These are phyloP conservation scores for Clarias gariepinus DNA, from an alignment of 2,113 vertebrate species.

Conservation along the genomic window DNA sequence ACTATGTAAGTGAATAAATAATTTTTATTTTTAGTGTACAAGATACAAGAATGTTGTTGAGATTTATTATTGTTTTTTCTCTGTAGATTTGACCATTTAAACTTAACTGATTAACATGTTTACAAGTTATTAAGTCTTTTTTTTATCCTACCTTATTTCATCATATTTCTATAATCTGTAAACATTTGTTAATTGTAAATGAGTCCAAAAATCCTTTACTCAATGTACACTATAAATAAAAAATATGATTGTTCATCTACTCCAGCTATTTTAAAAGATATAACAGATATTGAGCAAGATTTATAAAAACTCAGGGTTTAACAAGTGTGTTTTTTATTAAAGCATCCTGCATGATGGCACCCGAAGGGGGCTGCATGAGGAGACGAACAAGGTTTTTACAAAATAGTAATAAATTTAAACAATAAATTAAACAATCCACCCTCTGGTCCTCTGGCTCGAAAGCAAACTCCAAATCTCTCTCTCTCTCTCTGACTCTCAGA, in stretches of 20 bases:
- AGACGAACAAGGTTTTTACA: not conserved
- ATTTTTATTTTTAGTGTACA: no score
- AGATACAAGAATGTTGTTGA: not conserved
- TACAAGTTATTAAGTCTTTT: not conserved
- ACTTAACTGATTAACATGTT: not conserved
- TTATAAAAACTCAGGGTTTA: not conserved
- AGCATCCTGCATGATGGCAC: no score
- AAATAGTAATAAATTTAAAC: not conserved
- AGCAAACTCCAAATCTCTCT: slow-evolving; percentile 13
- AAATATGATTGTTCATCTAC: not conserved
- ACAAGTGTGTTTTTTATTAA: not conserved
- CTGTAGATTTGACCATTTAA: not conserved
- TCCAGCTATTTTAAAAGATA: not conserved
- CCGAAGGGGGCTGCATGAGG: not conserved
- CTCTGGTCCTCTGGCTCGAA: not conserved
- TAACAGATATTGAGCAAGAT: not conserved
- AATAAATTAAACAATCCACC: not conserved
- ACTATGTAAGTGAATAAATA: no score
- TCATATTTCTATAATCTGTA: not conserved
- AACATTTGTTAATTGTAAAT: not conserved
- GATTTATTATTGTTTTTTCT: not conserved
- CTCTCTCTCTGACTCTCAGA: slow-evolving; percentile 28
- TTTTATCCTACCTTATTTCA: not conserved
- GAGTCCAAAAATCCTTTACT: not conserved
- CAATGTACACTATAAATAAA: not conserved